Percentiles rank a stretch among this genome's conserved stretches.
These are phyloP conservation scores for Astur gentilis DNA, from an alignment of 2,113 vertebrate species.

Conservation along the genomic window DNA sequence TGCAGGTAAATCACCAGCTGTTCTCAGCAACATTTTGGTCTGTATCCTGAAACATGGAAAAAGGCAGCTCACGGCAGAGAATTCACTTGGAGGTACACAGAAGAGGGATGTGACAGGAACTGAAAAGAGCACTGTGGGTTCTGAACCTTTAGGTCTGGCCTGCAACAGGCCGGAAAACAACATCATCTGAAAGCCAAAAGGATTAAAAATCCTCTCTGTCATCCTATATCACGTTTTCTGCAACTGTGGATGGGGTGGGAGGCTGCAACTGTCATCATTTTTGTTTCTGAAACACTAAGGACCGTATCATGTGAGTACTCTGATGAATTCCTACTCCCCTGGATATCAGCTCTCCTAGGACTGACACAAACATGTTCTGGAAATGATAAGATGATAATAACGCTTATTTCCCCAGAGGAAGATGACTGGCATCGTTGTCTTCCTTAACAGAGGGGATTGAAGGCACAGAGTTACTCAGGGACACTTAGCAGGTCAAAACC, in stretches of 20 bases:
- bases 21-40: neutral
- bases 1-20: neutral
- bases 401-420: neutral
- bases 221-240: neutral
- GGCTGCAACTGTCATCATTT: neutral
- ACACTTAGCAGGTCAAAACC: neutral
- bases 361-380: neutral
- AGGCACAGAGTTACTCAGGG: neutral
- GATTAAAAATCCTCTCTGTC: neutral
- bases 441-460: neutral
- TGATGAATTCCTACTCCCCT: neutral
- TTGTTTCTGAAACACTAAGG: conserved; percentile 22
- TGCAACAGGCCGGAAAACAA: neutral
- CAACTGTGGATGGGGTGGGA: conserved; percentile 2
- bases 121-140: neutral
- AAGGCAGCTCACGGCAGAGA: neutral
- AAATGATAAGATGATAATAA: neutral
- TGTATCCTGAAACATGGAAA: neutral
- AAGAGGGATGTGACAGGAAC: neutral
- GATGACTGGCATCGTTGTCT: neutral
- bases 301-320: neutral
- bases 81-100: neutral
- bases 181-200: neutral
- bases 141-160: neutral
- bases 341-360: neutral